Base-by-base conservation (phyloP, 2,797 vertebrate genomes). In the Hyperoplus immaculatus region DNA sequence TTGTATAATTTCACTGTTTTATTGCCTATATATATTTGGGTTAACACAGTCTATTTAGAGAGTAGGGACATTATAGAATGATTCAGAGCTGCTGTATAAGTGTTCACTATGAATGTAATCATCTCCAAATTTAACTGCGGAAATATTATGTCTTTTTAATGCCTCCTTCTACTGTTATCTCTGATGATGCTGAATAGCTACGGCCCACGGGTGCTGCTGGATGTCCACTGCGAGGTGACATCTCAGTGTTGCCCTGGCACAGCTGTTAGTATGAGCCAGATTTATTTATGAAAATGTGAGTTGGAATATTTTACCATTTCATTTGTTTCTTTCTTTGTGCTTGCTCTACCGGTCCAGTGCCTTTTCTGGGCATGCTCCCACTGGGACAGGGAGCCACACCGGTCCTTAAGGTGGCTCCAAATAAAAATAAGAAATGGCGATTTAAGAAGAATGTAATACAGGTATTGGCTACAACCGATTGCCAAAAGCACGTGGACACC, bases 231-330 rank as follows among this genome's bases (percentile, higher is more conserved):
- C 42, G 16, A 43, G 11, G 39, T 57, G 43, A 51, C 12, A 45
- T 13, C 46, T 50, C 56, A 18, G 5, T 42, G 70, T 42, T 29
- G 9, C 46, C 29, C 29, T 1, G 1, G 12, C 56, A 43, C 63
- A 79, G 58, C 72, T 69, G 42, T 65, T 71, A 45, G 45, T 57
- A 13, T 7, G 29, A 75, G 65, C 18, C 67, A 42, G 64, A 41
- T 73, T 67, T 51, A 67, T 68, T 46, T 49, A 75, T 70, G 29
- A 72, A 68, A 70, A 64, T 72, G 59, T 41, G 55, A 77, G 5
- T 50, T 59, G 72, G 56, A 62, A 81, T 81, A 18, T 47, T 67
- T 64, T 59, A 29, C 29, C 29, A 29, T 59, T 59, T 1, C 45
- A 21, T 66, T 62, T 63, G 21, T 46, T 62, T 79, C 58, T 55